Conservation (phyloP, 2,888 invertebrate species). For the Ypsolopha sequella region DNA sequence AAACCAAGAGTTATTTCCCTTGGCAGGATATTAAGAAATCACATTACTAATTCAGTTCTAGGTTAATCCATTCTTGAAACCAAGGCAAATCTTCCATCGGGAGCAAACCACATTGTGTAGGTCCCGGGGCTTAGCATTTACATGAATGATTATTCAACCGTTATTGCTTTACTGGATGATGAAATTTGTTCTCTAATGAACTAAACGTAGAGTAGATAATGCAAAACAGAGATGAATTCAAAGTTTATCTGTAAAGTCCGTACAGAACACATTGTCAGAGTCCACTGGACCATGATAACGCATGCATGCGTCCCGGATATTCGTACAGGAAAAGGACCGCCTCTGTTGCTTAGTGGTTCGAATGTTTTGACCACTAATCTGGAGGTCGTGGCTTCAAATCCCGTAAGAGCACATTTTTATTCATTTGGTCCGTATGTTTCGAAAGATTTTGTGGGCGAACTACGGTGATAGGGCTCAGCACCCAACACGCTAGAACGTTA, state of each 20-base stretch:
- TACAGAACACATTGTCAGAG: slow-evolving; percentile 42
- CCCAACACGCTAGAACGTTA: too few relatives aligned
- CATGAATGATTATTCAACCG: slow-evolving; percentile 55
- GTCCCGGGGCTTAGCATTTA: slow-evolving; percentile 52
- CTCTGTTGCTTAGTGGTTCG: too few relatives aligned
- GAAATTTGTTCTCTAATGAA: slow-evolving; percentile 22
- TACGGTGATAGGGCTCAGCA: too few relatives aligned
- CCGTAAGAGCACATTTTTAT: too few relatives aligned
- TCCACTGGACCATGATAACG: slow-evolving; percentile 37
- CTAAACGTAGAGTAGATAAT: slow-evolving; percentile 15
- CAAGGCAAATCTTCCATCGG: slow-evolving; percentile 18
- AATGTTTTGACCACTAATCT: too few relatives aligned
- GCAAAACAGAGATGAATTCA: slow-evolving; percentile 19
- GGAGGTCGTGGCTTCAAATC: too few relatives aligned
- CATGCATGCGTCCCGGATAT: slow-evolving; percentile 18
- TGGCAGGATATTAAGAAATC: slow-evolving; percentile 13
- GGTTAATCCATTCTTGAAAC: slow-evolving; percentile 39
- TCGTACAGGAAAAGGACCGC: too few relatives aligned
- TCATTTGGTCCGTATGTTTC: too few relatives aligned
- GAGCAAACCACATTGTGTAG: slow-evolving; percentile 44
- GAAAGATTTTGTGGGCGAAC: too few relatives aligned
- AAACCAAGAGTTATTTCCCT: too few relatives aligned
- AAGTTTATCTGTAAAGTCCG: slow-evolving; percentile 45
- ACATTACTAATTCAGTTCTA: slow-evolving; percentile 33
- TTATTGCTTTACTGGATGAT: slow-evolving; percentile 14